Base-by-base conservation (phyloP, 1,140 invertebrate species). In the Epicauta chinensis region DNA sequence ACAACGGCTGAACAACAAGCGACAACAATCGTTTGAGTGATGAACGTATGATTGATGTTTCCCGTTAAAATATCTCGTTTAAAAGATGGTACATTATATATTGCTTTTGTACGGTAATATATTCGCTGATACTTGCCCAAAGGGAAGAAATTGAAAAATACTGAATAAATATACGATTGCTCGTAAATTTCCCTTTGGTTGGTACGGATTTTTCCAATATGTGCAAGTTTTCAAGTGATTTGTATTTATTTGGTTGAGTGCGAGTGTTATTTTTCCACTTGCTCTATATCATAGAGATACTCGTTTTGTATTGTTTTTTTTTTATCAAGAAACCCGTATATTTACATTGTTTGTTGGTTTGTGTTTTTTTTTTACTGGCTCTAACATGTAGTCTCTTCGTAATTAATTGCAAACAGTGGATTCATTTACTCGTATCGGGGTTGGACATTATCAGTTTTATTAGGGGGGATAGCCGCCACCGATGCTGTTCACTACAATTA, bases 161-260 rank as follows among this genome's bases (percentile, higher is more conserved):
- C 53, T 55, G 56, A 58, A 58, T 58, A 61, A 58, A 61, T 61
- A 53, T 58, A 58, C 53, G 58, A 60, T 60, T 55, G 52, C 51
- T 49, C 58, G 58, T 61, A 61, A 58, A 58, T 61, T 58, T 58
- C 39, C 40, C 12, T 36, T 35, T 16, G 7, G 23, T 23, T 23
- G 23, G 4, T 23, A 30, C 39, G 53, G 59, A 48, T 51, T 56
- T 59, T 55, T 51, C 57, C 56, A 53, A 61, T 52, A 56, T 57
- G 52, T 56, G 41, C 56, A 41, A 37, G 15, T 58, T 58, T 41
- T 49, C 42, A 45, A 52, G 58, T 58, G 55, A 58, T 58, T 58
- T 58, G 50, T 54, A 46, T 53, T 41, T 37, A 41, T 51, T 42
- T 42, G n/a, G 40, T 42, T 32, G 38, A 37, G 40, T 43, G 39